Evolutionary conservation across 2,113 vertebrate genomes (phyloP), one percentile per base, ranked within the genome.

Genomic region (Sakesphorus luctuosus): DNA sequence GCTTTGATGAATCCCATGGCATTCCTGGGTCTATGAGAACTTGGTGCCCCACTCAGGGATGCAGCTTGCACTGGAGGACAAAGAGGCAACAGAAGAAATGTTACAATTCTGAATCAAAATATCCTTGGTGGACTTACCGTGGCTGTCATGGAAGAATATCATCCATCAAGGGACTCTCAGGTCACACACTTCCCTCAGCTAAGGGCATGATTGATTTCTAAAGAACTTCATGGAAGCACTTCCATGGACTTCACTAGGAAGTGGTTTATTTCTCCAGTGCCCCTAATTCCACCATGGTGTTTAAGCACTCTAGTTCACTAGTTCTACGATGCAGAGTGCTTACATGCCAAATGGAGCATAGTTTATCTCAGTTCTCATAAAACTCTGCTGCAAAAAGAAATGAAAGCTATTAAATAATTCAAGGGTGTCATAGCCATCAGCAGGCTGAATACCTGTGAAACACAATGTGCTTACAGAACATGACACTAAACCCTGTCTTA

Each of bases 371-470:
- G 59, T 90, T 74, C 72, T 93, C 75, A 80, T 61, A 97, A 91
- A 97, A 77, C 17, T 65, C 56, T 75, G 56, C 47, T 44, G 63
- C 71, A 91, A 83, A 94, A 75, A 82, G 24, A 94, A 95, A 91
- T 77, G 26, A 76, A 92, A 93, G 61, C 82, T 83, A 71, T 94
- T 96, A 96, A 94, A 90, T 94, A 94, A 96, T 94, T 95, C 82
- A 96, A 95, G 79, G 72, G 21, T 94, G 63, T 90, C 87, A 95
- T 43, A 94, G 85, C 68, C 72, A 94, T 95, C 92, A 96, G 68
- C 55, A 88, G 79, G 63, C 26, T 76, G 78, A 90, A 80, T 77
- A 93, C 17, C 78, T 84, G 72, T 10, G 13, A 84, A 93, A 93
- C 43, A 76, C 25, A 69, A 76, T 55, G 19, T 80, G 82, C 78